Conservation (phyloP, 1,140 invertebrate species). For the Lutraria rhynchaena region DNA sequence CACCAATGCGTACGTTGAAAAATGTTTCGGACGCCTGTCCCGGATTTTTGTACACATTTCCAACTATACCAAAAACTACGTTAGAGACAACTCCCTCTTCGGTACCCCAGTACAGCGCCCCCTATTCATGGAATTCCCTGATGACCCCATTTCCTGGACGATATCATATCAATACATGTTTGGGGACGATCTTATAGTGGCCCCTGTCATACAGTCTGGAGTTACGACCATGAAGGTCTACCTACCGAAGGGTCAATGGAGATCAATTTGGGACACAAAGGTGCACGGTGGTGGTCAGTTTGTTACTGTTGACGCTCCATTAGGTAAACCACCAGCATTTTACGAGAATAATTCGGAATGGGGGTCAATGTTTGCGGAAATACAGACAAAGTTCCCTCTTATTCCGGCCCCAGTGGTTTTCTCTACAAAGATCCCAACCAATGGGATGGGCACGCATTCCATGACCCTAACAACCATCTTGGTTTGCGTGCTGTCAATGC, state of each 20-base stretch:
- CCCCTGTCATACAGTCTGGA: constrained; percentile 74
- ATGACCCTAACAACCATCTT: too few relatives aligned
- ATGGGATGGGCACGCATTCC: too few relatives aligned
- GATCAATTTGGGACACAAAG: constrained; percentile 63
- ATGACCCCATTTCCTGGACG: constrained; percentile 67
- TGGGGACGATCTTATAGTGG: constrained; percentile 80
- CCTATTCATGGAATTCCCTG: constrained; percentile 77
- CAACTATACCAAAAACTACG: constrained; percentile 75
- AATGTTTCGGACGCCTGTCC: constrained; percentile 76
- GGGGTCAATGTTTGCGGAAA: not conserved
- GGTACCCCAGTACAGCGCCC: constrained; percentile 79
- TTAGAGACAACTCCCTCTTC: constrained; percentile 60
- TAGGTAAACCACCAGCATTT: constrained; percentile 73
- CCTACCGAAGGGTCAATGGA: constrained; percentile 65
- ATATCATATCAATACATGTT: constrained; percentile 81
- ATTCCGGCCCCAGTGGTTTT: not conserved
- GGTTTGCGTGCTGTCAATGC: too few relatives aligned
- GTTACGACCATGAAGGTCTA: constrained; percentile 55
- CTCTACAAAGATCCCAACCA: too few relatives aligned
- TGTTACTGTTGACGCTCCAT: constrained; percentile 60
- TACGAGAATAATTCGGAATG: constrained; percentile 39
- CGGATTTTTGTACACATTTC: constrained; percentile 73
- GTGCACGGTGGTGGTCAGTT: constrained; percentile 33
- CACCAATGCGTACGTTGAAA: constrained; percentile 70
- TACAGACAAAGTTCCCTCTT: constrained; percentile 27